Evolutionary conservation across 1,140 invertebrate species (phyloP), one percentile per base, ranked within the genome.

Genomic region (Drosophila tropicalis): DNA sequence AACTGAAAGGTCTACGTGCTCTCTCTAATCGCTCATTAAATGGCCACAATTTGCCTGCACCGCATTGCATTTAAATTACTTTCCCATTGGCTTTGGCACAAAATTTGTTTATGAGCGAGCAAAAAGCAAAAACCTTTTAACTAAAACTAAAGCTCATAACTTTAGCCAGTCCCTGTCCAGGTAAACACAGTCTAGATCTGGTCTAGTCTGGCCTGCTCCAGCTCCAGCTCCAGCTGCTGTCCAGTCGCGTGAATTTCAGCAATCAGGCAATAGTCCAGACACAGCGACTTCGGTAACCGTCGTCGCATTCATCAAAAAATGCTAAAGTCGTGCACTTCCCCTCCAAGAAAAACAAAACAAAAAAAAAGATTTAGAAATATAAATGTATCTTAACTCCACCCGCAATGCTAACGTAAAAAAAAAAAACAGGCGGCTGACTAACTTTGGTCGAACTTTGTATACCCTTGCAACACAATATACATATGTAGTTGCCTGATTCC

Each of bases 121-220:
- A 40, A 67, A 22, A 51, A 47, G 6, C 5, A 47, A 47, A 79
- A 76, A 79, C 82, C 82, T 86, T 86, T 86, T 86, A 86, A 86
- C 82, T 86, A 86, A 86, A 86, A 87, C 82, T 86, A 76, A 86
- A 86, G 72, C 82, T 86, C 82, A 86, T 87, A 86, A 82, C 82
- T 86, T 73, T 64, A 64, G 41, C 40, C 57, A 22, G 44, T 51
- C 44, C 10, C 36, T 13, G 54, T 66, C 41, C 58, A 47, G 55
- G 29, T 29, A 54, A n/a, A 10, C 9, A 47, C 65, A 9, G 39
- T 3, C 19, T 12, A 13, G 41, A 47, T 39, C 51, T 25, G 13
- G 29, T 62, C 40, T 13, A 40, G 34, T 39, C 44, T 17, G 40
- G 56, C 5, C 5, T 5, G 41, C 41, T 44, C 41, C 5, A 15